A percentile compares a stretch with the other conserved stretches of the same genome.
These are phyloP conservation scores for Agrypnus murinus DNA, from an alignment of 2,888 invertebrate species.

Conservation along the genomic window DNA sequence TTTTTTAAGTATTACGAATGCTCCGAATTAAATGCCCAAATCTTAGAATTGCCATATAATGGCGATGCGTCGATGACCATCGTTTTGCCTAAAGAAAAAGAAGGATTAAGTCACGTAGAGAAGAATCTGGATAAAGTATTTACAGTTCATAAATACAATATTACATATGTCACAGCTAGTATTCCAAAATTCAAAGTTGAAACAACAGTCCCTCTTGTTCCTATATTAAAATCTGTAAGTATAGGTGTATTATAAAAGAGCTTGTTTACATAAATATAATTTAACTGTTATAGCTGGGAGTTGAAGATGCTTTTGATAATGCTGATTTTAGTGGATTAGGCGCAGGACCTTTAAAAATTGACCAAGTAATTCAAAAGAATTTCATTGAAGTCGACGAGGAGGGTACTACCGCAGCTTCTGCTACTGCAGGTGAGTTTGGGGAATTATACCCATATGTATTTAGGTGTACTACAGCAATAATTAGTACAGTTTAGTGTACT, in stretches of 20 bases:
- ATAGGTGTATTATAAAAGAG: not conserved
- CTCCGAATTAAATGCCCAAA: not conserved
- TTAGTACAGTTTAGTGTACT: too few relatives aligned
- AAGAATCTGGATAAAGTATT: not conserved
- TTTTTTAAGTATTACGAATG: not conserved
- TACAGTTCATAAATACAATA: not conserved
- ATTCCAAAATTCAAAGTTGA: conserved; percentile 34
- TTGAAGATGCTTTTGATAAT: conserved; percentile 49
- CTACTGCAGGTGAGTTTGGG: conserved; percentile 62
- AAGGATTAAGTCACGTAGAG: not conserved
- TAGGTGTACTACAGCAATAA: too few relatives aligned
- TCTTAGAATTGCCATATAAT: not conserved
- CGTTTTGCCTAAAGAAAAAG: not conserved
- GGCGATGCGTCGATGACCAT: conserved; percentile 1
- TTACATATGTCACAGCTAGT: not conserved
- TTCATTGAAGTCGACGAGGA: conserved; percentile 67
- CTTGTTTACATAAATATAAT: too few relatives aligned
- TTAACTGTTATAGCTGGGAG: conserved; percentile 52
- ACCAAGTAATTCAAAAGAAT: conserved; percentile 65
- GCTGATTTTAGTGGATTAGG: conserved; percentile 63
- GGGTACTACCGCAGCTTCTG: conserved; percentile 68
- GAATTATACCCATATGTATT: too few relatives aligned
- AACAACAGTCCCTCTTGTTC: conserved; percentile 2
- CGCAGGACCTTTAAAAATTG: conserved; percentile 57
- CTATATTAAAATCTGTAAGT: conserved; percentile 23